Evolutionary conservation across 2,113 vertebrate species (phyloP), one percentile per base, ranked within the genome.

Genomic region (Capreolus pygargus): DNA sequence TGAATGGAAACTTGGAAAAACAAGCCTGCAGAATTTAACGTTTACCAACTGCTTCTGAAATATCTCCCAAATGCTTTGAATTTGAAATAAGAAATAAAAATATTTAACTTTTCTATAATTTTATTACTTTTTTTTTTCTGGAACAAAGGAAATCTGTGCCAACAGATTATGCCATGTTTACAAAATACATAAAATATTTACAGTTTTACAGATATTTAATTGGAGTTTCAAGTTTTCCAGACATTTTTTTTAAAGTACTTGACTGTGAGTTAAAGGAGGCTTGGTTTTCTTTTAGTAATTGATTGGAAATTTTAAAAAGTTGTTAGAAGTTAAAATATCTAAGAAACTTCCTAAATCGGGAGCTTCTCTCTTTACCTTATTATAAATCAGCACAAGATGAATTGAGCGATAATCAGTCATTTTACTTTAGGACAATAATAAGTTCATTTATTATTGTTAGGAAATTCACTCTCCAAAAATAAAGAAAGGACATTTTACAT

Each of bases 1-100:
- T 89, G 88, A 89, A 96, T 92, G 97, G 97, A 98, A 98, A 98
- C 95, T 95, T 97, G 96, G 97, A 95, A 52, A 54, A 87, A 30
- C 14, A 47, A 47, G 58, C 45, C 55, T 33, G 91, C 93, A 91
- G 93, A 98, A 91, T 55, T 60, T 93, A 52, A 54, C 8, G 50
- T 96, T 97, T 97, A 95, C 87, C 14, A 67, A 70, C 61, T 23
- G 52, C 17, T 58, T 60, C 92, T 61, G 81, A 86, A 86, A 78
- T 16, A 6, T 30, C 50, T 90, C 52, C 9, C 28, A 39, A 89
- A 86, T 15, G 23, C 57, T 93, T 83, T 55, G 83, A 97, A 94
- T 93, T 83, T 55, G 83, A 97, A 94, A 76, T 81, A 97, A 98
- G 83, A 97, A 97, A 95, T 89, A 91, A 95, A 98, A 97, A 97